phyloP scores from a whole-genome alignment of 2,113 vertebrate species.

The Egretta garzetta region DNA sequence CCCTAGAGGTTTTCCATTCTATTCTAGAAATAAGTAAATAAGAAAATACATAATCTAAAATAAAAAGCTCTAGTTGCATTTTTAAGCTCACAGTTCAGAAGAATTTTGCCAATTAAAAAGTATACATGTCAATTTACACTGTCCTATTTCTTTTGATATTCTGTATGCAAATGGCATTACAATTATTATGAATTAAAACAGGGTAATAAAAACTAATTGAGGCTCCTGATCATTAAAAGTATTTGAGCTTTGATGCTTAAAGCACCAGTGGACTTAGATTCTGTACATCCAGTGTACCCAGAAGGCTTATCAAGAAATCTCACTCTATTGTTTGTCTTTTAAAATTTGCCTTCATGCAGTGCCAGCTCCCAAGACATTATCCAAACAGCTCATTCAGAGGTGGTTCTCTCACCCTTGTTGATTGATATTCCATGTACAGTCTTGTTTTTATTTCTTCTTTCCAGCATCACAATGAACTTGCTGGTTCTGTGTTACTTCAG shows the following conservation, averaged over 20 bases:
- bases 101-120: slow-evolving; percentile 42
- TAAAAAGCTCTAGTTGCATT: background rate
- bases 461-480: background rate
- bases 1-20: slow-evolving; percentile 14
- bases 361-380: background rate
- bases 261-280: background rate
- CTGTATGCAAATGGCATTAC: slow-evolving; percentile 15
- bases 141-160: slow-evolving; percentile 57
- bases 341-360: background rate
- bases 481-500: background rate
- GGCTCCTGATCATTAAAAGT: background rate
- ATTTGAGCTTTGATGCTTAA: slow-evolving; percentile 46
- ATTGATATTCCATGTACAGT: background rate
- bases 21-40: slow-evolving; percentile 31
- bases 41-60: slow-evolving; percentile 19
- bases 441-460: background rate
- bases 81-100: slow-evolving; percentile 27
- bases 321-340: background rate
- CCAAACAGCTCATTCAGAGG: background rate
- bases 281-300: background rate
- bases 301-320: slow-evolving; percentile 22
- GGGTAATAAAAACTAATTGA: slow-evolving; percentile 20
- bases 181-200: slow-evolving; percentile 26
- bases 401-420: background rate
- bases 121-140: background rate